Evolutionary conservation across 2,113 vertebrate genomes (phyloP).

Genomic region (Piaya cayana): DNA sequence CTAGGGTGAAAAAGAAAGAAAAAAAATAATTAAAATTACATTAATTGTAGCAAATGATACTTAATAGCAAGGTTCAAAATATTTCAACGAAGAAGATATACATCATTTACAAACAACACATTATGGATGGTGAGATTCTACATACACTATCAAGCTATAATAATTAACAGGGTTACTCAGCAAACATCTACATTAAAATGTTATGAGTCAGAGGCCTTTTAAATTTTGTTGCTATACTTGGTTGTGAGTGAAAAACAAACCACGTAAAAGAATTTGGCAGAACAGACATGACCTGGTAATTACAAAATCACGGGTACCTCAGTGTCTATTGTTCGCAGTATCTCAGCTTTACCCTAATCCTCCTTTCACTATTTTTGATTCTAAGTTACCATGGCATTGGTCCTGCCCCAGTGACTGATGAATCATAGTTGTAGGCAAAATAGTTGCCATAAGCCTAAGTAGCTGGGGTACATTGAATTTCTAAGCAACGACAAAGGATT

Average conservation of each 20-base stretch:
- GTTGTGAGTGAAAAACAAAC: neutral
- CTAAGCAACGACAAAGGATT: slow-evolving; percentile 8
- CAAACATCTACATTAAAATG: neutral
- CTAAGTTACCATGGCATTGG: neutral
- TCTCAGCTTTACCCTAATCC: neutral
- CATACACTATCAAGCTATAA: neutral
- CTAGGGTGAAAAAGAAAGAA: slow-evolving; percentile 74
- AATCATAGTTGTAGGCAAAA: slow-evolving; percentile 6
- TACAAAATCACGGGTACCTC: neutral
- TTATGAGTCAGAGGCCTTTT: neutral
- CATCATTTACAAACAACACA: neutral
- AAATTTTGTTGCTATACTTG: neutral
- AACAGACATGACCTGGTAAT: neutral
- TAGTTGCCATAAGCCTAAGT: neutral
- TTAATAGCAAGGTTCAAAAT: neutral
- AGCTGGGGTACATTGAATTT: neutral
- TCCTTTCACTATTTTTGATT: neutral
- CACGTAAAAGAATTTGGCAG: neutral
- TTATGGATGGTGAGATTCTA: neutral
- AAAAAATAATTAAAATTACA: neutral
- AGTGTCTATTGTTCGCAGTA: neutral
- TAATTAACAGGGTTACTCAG: neutral
- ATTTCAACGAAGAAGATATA: neutral
- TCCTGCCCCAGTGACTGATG: neutral
- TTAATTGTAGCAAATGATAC: slow-evolving; percentile 28